A percentile compares a stretch with the other conserved stretches of the same genome.
These are phyloP conservation scores for Herpetotheres cachinnans DNA, from an alignment of 2,113 vertebrate species.

Conservation along the genomic window DNA sequence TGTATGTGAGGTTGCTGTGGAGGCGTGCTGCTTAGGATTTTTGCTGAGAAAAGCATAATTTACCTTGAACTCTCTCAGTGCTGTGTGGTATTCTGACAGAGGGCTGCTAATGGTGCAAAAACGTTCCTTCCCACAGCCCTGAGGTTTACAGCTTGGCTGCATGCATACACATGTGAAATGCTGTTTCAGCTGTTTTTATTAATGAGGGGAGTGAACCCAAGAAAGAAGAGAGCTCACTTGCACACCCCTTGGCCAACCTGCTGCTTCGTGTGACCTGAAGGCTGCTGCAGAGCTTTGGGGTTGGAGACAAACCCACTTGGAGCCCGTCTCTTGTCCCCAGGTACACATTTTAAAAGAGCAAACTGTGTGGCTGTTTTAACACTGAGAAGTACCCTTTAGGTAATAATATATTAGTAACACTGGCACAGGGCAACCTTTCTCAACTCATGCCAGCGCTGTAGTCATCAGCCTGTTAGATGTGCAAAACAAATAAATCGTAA, in stretches of 20 bases:
- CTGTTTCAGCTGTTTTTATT: neutral
- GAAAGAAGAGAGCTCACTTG: neutral
- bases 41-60: neutral
- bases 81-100: neutral
- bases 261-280: neutral
- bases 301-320: neutral
- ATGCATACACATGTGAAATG: accelerated
- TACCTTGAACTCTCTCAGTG: neutral
- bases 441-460: neutral
- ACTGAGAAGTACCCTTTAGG: neutral
- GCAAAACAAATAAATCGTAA: neutral
- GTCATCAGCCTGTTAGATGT: neutral
- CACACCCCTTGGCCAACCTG: neutral
- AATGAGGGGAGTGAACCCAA: neutral
- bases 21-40: neutral
- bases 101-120: neutral
- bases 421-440: neutral
- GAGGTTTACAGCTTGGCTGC: neutral
- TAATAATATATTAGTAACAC: neutral
- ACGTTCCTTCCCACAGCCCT: neutral
- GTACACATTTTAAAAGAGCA: neutral
- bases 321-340: neutral
- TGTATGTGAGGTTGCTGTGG: neutral
- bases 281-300: accelerated
- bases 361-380: neutral